Base-by-base conservation (phyloP, 2,888 invertebrate genomes). In the Poecilus cupreus region DNA sequence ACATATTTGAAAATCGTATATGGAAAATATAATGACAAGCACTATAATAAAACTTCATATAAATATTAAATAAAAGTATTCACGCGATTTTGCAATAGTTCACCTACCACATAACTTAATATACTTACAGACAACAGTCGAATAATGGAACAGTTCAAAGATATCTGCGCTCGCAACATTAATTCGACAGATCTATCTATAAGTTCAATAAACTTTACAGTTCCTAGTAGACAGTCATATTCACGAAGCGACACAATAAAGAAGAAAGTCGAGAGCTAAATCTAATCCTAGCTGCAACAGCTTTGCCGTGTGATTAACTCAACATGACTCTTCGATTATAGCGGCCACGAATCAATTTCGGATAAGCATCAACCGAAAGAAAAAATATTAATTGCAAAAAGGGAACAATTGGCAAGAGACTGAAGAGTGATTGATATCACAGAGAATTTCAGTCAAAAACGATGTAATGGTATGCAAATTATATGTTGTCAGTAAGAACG, bases 261-360 rank as follows among this genome's bases (percentile, higher is more conserved):
- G 32, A 68, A 68, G 64, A 32, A 32, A 37, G 37, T 32, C 10
- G 60, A 60, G 60, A 60, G 60, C 68, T 39, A 68, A 68, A 68
- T 68, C 68, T 68, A 68, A 68, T 68, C 37, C 26, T 46, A 72
- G 22, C 13, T n/a, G 26, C 51, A 32, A 32, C 32, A 32, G 32
- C 32, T 32, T 18, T 10, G 43, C 13, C 68, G 68, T 43, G 72
- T 72, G 43, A 72, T 72, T 72, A 72, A 72, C 43, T 22, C 72
- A 46, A 72, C 72, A 72, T 72, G 72, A 72, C 72, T 72, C 43
- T 72, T 46, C 72, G 72, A 46, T 72, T 72, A 72, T 43, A 46
- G 72, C 46, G 24, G 18, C 72, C 72, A 72, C 72, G 72, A 72
- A 72, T 72, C 72, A 72, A 72, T 72, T 72, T 72, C 72, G 72